These are phyloP conservation scores for Leptinotarsa juncta DNA, from an alignment of 2,888 invertebrate species.

Conservation along the genomic window DNA sequence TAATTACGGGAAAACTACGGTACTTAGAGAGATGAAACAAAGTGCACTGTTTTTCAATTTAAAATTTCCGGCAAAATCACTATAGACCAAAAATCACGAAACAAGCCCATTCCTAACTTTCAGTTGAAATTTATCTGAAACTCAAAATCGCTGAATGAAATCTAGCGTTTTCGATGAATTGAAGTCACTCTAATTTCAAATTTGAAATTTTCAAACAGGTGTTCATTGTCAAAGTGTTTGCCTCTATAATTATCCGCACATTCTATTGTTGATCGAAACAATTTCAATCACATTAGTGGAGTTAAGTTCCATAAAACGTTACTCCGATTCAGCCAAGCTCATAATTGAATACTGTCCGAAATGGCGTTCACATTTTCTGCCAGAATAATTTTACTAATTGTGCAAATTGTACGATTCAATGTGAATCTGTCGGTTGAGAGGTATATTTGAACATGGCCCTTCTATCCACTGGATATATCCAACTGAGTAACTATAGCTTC, in stretches of 20 bases:
- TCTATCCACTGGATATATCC: neutral
- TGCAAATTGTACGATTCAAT: conserved; percentile 30
- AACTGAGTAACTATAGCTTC: neutral
- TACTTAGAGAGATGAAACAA: too few relatives aligned
- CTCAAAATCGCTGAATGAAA: too few relatives aligned
- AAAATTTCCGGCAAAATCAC: too few relatives aligned
- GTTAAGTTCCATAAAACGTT: conserved; percentile 10
- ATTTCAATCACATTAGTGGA: conserved; percentile 18
- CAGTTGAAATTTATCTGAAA: too few relatives aligned
- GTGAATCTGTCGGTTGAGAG: conserved; percentile 6
- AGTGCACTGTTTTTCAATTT: too few relatives aligned
- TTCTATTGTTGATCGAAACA: conserved; percentile 16
- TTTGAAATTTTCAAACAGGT: neutral
- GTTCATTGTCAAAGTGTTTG: neutral
- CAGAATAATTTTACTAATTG: conserved; percentile 28
- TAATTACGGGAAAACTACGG: too few relatives aligned
- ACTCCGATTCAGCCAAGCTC: neutral
- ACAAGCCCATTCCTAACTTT: too few relatives aligned
- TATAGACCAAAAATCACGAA: too few relatives aligned
- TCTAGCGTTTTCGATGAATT: too few relatives aligned
- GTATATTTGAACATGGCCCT: neutral
- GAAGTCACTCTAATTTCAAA: neutral
- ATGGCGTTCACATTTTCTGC: conserved; percentile 28
- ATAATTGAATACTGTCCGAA: conserved; percentile 28
- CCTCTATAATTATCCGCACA: neutral